Base-by-base conservation (phyloP, 2,113 vertebrate species). In the Podarcis raffonei region DNA sequence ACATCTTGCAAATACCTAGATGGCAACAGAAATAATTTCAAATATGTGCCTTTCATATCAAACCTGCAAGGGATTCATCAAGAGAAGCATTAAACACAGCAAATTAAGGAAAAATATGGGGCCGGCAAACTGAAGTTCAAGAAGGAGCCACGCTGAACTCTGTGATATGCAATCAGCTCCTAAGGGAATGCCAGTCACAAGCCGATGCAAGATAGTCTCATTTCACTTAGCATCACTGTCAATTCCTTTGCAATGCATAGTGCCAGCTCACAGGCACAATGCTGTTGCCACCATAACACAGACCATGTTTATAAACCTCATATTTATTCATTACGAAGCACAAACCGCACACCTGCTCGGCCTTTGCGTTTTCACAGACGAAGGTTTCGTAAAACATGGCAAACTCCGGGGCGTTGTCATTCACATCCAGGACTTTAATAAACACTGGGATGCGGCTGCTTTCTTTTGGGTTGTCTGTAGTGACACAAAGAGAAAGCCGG, bases 351-450 rank as follows among this genome's bases (percentile, higher is more conserved):
- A 99, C 99, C 98, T 99, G 98, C 93, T 98, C 98, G 85, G 98
- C 97, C 90, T 97, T 98, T 39, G 98, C 97, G 62, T 98, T 98
- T 96, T 99, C 98, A 90, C 99, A 99, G 95, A 99, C 98, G 68
- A 98, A 99, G 4, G 98, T 98, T 96, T 99, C 99, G 0, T 99
- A 99, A 93, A 97, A 97, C 94, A 97, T 97, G 93, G 98, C 97
- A 88, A 99, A 98, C 53, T 97, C 97, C 0, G 99, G 99, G 48
- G 98, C 97, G 0, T 99, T 99, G 96, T 99, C 98, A 88, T 99
- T 99, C 95, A 99, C 97, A 85, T 99, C 99, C 92, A 98, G 96
- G 89, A 99, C 97, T 93, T 98, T 96, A 96, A 99, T 96, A 93
- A 97, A 98, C 2, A 99, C 97, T 3, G 98, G 98, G 48, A 98